Conservation (phyloP, 2,888 invertebrate species). For the Anodontia alba region DNA sequence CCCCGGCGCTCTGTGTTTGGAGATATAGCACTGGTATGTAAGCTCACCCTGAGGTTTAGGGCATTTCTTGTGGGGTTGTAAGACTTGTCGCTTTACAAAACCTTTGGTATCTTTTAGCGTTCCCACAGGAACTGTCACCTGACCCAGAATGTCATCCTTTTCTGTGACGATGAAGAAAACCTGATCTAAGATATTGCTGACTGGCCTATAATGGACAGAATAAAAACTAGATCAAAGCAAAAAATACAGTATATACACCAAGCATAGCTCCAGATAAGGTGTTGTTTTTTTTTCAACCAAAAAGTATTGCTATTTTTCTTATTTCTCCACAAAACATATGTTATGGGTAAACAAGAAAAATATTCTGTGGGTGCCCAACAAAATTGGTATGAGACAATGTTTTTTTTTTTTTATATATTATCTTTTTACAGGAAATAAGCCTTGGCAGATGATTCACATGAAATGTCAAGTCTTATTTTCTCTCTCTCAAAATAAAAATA, state of each 20-base stretch:
- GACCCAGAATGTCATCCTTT: slow-evolving; percentile 81
- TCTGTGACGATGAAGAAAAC: slow-evolving; percentile 81
- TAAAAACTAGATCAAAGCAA: slow-evolving; percentile 12
- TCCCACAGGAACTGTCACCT: slow-evolving; percentile 76
- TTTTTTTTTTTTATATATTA: too few species aligned
- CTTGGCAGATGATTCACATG: too few species aligned
- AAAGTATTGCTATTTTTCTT: too few species aligned
- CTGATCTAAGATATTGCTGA: slow-evolving; percentile 72
- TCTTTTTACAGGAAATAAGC: too few species aligned
- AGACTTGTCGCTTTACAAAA: slow-evolving; percentile 65
- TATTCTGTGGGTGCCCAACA: background rate
- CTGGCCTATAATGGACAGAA: slow-evolving; percentile 67
- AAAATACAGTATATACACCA: background rate
- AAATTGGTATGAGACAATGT: too few species aligned
- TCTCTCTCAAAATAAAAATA: too few species aligned
- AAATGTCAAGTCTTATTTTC: too few species aligned
- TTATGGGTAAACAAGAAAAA: too few species aligned
- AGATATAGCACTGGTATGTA: slow-evolving; percentile 81
- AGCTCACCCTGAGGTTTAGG: slow-evolving; percentile 81
- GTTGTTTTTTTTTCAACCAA: too few species aligned
- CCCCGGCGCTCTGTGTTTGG: slow-evolving; percentile 66
- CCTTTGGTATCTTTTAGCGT: slow-evolving; percentile 73
- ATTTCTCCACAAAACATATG: too few species aligned
- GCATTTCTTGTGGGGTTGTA: slow-evolving; percentile 83
- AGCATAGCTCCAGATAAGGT: too few species aligned